These are phyloP conservation scores for Bovichtus variegatus DNA, from an alignment of 2,797 vertebrate genomes.

Conservation along the genomic window DNA sequence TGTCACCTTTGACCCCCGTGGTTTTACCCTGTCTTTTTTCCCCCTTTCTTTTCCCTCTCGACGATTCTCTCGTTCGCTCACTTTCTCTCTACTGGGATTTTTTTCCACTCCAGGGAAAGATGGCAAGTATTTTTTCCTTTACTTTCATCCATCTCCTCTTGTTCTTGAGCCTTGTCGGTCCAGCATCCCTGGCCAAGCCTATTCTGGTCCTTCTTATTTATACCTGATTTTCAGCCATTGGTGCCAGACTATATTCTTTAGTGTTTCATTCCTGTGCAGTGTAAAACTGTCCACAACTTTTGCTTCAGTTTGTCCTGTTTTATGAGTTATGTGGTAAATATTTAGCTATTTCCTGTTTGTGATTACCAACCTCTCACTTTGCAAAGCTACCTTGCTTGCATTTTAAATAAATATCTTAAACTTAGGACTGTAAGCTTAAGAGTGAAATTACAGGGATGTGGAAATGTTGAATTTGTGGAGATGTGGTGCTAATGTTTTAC, in stretches of 20 bases:
- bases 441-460: neutral
- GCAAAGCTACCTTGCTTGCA: neutral
- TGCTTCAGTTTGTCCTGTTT: conserved; percentile 15
- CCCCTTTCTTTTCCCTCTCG: conserved; percentile 72
- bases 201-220: conserved; percentile 23
- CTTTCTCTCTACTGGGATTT: conserved; percentile 85
- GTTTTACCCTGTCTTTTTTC: conserved; percentile 89
- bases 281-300: neutral
- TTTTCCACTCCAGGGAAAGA: conserved; percentile 88
- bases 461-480: neutral
- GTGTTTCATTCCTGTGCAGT: conserved; percentile 1
- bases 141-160: conserved; percentile 87
- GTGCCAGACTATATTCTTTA: conserved; percentile 2
- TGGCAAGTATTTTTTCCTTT: conserved; percentile 84
- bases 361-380: neutral
- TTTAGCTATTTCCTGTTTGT: neutral
- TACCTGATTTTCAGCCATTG: conserved; percentile 22
- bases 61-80: conserved; percentile 66
- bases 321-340: neutral
- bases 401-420: conserved; percentile 4
- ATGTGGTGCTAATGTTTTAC: conserved; percentile 4
- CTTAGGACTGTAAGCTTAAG: neutral
- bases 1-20: conserved; percentile 91
- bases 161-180: conserved; percentile 79
- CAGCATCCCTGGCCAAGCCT: conserved; percentile 45